Percentiles rank a stretch among this genome's conserved stretches.
Conservation (phyloP, 2,113 vertebrate genomes). For the Colossoma macropomum region DNA sequence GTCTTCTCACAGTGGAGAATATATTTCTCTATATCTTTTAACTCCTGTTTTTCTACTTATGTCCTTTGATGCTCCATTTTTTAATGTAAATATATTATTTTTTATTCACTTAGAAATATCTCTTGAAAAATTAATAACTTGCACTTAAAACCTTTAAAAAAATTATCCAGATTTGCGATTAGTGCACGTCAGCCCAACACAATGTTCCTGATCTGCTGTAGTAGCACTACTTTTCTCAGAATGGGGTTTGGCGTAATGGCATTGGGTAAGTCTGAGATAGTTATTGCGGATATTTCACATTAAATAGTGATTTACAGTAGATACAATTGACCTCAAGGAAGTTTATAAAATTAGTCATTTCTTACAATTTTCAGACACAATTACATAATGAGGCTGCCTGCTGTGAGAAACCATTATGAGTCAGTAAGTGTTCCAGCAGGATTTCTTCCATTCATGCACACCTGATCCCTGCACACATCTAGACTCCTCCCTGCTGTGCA, state of each 20-base stretch:
- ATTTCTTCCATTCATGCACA: conserved; percentile 67
- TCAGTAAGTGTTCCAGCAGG: conserved; percentile 66
- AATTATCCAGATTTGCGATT: no score
- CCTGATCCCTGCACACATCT: conserved; percentile 56
- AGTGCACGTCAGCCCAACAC: background rate
- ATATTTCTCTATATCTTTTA: no score
- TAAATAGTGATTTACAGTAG: conserved; percentile 5
- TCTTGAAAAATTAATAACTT: no score
- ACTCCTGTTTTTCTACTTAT: no score
- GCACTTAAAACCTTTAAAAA: no score
- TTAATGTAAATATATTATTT: no score
- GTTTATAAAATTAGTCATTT: conserved; percentile 57
- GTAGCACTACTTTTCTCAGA: background rate
- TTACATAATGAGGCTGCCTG: conserved; percentile 58
- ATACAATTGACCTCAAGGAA: conserved; percentile 24
- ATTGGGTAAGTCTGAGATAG: background rate
- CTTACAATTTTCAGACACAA: conserved; percentile 56
- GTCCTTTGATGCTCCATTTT: no score
- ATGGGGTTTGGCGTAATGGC: background rate
- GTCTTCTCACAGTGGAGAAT: no score
- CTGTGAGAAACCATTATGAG: conserved; percentile 68
- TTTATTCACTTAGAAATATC: no score
- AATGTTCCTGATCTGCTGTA: background rate
- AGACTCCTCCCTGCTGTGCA: conserved; percentile 17
- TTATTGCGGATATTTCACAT: background rate